A percentile compares a stretch with the other conserved stretches of the same genome.
Evolutionary conservation across 2,888 invertebrate species (phyloP).

Genomic region (Agrotis exclamationis): DNA sequence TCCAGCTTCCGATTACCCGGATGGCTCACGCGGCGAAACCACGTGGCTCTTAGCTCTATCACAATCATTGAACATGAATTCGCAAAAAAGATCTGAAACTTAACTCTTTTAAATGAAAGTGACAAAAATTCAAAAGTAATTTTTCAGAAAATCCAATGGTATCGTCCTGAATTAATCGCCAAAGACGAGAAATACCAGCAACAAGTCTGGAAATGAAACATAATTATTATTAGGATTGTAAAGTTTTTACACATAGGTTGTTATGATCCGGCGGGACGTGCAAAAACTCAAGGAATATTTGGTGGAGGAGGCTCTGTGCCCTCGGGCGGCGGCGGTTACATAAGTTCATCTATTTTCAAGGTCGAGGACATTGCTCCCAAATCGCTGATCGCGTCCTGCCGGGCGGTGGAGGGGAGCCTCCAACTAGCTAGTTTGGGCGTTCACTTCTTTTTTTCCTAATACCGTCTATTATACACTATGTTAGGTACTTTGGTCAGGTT

Average conservation of each 20-base stretch:
- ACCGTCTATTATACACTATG: slow-evolving; percentile 70
- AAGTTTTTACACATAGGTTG: slow-evolving; percentile 67
- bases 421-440: slow-evolving; percentile 85
- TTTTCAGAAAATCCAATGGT: background rate
- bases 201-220: slow-evolving; percentile 23
- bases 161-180: background rate
- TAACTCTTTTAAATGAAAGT: slow-evolving; percentile 6
- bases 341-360: slow-evolving; percentile 91
- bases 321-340: slow-evolving; percentile 85
- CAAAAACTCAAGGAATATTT: slow-evolving; percentile 88
- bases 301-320: slow-evolving; percentile 85
- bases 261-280: slow-evolving; percentile 81
- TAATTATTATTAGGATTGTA: slow-evolving; percentile 41
- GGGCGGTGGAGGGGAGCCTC: slow-evolving; percentile 78
- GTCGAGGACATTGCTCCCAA: slow-evolving; percentile 91
- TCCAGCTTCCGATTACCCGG: slow-evolving; percentile 1
- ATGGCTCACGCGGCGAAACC: slow-evolving; percentile 31
- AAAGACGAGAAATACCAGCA: slow-evolving; percentile 6
- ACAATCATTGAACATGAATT: slow-evolving; percentile 26
- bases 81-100: background rate
- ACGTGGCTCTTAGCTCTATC: slow-evolving; percentile 38
- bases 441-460: slow-evolving; percentile 83
- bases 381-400: slow-evolving; percentile 89
- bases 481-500: slow-evolving; percentile 62
- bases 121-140: slow-evolving; percentile 5